phyloP scores from a whole-genome alignment of 2,113 vertebrate species.

The Amphiprion ocellaris region DNA sequence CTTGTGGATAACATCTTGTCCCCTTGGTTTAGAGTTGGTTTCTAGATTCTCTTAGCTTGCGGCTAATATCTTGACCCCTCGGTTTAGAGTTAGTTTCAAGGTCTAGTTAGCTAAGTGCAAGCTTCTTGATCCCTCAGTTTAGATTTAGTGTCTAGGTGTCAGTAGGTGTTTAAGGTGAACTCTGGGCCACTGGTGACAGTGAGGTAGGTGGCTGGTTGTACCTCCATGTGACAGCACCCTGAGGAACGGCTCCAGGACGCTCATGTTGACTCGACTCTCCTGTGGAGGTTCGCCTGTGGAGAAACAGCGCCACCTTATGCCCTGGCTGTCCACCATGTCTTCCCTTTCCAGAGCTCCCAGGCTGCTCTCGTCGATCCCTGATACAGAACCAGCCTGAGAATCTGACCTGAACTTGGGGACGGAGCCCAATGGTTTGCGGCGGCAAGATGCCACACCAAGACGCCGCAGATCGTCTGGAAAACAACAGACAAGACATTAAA shows the following conservation, averaged over 20 bases:
- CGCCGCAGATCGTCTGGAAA: constrained; percentile 82
- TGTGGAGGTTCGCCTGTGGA: constrained; percentile 62
- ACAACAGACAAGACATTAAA: background rate
- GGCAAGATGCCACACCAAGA: constrained; percentile 47
- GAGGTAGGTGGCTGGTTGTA: constrained; percentile 47
- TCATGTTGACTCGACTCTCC: constrained; percentile 86
- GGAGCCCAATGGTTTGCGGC: background rate
- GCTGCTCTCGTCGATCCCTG: constrained; percentile 46
- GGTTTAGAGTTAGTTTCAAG: no score
- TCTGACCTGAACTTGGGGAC: background rate
- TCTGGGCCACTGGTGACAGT: background rate
- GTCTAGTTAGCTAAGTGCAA: no score
- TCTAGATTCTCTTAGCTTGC: no score
- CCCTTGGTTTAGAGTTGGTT: no score
- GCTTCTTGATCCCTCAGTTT: no score
- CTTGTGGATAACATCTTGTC: no score
- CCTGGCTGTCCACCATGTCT: constrained; percentile 80
- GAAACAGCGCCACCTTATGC: constrained; percentile 87
- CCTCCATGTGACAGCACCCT: constrained; percentile 88
- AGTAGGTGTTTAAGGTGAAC: background rate
- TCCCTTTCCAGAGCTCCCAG: constrained; percentile 67
- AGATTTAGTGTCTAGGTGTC: background rate
- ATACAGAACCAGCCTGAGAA: constrained; percentile 9
- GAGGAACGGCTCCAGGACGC: constrained; percentile 84
- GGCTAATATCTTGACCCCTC: no score